phyloP scores from a whole-genome alignment of 2,888 invertebrate species.

The Phlogophora meticulosa region DNA sequence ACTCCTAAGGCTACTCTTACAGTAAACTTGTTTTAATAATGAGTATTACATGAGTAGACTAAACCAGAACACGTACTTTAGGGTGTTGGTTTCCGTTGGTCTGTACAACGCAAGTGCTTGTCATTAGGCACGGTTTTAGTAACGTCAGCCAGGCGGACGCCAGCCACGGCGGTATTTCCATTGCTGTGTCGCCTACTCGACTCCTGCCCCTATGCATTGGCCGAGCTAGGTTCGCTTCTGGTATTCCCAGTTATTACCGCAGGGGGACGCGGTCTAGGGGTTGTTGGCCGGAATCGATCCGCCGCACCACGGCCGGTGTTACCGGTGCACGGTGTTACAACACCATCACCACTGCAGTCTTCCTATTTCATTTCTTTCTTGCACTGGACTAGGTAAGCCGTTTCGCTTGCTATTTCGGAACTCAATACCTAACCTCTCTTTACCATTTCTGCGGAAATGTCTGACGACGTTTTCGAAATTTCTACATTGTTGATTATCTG shows the following conservation, averaged over 20 bases:
- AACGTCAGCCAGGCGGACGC: conserved; percentile 81
- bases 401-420: conserved; percentile 55
- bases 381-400: conserved; percentile 62
- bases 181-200: conserved; percentile 63
- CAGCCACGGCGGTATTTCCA: conserved; percentile 83
- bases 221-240: conserved; percentile 79
- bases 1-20: conserved; percentile 3
- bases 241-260: conserved; percentile 88
- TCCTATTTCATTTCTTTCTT: conserved; percentile 61
- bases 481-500: conserved; percentile 54
- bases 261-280: conserved; percentile 84
- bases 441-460: conserved; percentile 1
- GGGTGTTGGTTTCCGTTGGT: conserved; percentile 11
- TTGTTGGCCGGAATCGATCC: conserved; percentile 90
- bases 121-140: conserved; percentile 32
- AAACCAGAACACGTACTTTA: neutral
- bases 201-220: conserved; percentile 73
- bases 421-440: conserved; percentile 36
- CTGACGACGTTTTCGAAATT: conserved; percentile 18
- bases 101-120: conserved; percentile 26
- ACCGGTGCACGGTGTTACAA: conserved; percentile 85
- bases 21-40: conserved; percentile 18
- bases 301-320: conserved; percentile 81
- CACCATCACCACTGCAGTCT: conserved; percentile 81
- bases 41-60: conserved; percentile 2